Base-by-base conservation (phyloP, 2,797 vertebrate genomes). In the Lagocephalus sceleratus region DNA sequence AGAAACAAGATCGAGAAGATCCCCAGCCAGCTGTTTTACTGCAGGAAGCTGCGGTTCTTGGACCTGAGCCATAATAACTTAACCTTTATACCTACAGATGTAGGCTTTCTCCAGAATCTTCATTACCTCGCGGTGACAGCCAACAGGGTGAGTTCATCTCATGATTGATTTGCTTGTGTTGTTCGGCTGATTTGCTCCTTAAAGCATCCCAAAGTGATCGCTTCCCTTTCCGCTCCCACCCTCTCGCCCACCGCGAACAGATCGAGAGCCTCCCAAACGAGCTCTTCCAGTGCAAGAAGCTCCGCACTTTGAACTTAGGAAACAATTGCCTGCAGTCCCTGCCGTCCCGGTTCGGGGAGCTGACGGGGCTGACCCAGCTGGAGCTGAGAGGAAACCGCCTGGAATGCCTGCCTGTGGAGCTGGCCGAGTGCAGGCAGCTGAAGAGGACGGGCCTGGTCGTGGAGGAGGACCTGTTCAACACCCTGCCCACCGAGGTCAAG, bases 1-100 rank as follows among this genome's bases (percentile, higher is more conserved):
- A 92, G 97, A 46, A 99, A 99, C 90, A 98, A 99, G 85, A 98
- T 99, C 1, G 96, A 96, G 54, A 98, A 97, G 85, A 97, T 98
- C 51, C 97, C 97, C 22, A 90, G 92, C 35, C 97, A 99, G 81
- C 87, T 99, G 57, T 98, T 97, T 86, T 97, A 92, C 72, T 99
- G 97, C 82, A 92, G 95, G 44, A 98, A 98, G 60, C 89, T 99
- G 66, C 94, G 96, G 21, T 93, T 94, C 59, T 82, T 99, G 76
- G 97, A 99, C 85, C 91, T 99, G 81, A 99, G 97, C 87, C 95
- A 99, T 90, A 99, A 99, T 85, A 97, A 96, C 73, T 80, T 99
- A 62, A 94, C 91, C 35, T 85, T 75, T 54, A 95, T 99, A 60
- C 96, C 96, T 0, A 80, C 92, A 1, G 97, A 98, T 1, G 90